Base-by-base conservation (phyloP, 2,888 invertebrate genomes). In the Anaspis maculata region DNA sequence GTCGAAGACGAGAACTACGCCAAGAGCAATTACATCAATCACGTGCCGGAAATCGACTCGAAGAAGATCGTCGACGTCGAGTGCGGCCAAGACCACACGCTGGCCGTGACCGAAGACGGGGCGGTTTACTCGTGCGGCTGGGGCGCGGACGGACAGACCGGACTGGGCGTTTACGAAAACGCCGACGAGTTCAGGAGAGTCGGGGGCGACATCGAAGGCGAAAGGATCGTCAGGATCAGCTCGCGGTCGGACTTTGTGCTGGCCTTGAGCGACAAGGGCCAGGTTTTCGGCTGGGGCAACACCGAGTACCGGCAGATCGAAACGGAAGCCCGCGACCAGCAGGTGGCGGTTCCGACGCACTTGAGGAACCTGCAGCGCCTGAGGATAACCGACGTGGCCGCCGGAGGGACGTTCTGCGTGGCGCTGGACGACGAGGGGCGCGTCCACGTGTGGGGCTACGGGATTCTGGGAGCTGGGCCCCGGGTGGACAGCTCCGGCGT, bases 251-350 rank as follows among this genome's bases (percentile, higher is more conserved):
- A 95, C 63, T 91, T 89, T 63, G 85, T 88, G 9, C 64, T 97
- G 41, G 96, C 95, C 5, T 63, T 95, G 15, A 90, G 80, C 66
- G 88, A 90, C 44, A 78, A 79, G 50, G 94, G 95, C 3, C 86
- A 92, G 52, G 73, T 92, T 2, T 96, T 94, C 66, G 96, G 94
- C 1, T 97, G 96, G 95, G 96, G 97, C 4, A 96, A 94, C 62
- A 83, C 86, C 0, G 96, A 97, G 66, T 95, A 94, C 56, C 79
- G 80, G 0, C 96, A 96, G 62, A 68, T 97, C 21, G 69, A 75
- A 14, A 64, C 70, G 50, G 54, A 61, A 36, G 66, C 58, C 6
- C 64, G 69, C 5, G 64, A 66, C 26, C 83, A 82, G 49, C 91
- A 91, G 65, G 69, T 91, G 3, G 79, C 78, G 54, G 71, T 71